phyloP scores from a whole-genome alignment of 1,140 invertebrate species.

The Aphelenchoides avenae region DNA sequence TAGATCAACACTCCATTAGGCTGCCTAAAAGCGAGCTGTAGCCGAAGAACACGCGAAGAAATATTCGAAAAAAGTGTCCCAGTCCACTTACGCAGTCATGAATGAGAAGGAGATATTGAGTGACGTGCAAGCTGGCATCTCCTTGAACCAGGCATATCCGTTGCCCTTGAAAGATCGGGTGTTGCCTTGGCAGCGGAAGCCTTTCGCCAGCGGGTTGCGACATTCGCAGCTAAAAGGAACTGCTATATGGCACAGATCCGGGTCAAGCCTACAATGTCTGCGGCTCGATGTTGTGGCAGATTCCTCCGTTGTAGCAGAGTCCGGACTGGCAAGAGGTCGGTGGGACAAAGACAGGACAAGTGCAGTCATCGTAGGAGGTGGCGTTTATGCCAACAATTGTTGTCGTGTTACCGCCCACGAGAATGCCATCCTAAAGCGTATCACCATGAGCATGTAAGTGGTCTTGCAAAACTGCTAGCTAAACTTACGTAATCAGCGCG shows the following conservation, averaged over 20 bases:
- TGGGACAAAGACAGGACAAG: slow-evolving; percentile 51
- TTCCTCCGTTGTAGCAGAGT: slow-evolving; percentile 52
- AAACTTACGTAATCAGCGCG: slow-evolving; percentile 45
- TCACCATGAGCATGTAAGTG: slow-evolving; percentile 2
- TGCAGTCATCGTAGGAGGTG: slow-evolving; percentile 47
- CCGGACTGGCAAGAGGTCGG: slow-evolving; percentile 36
- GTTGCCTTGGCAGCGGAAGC: slow-evolving; percentile 55
- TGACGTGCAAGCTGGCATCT: slow-evolving; percentile 57
- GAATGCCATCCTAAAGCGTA: slow-evolving; percentile 38
- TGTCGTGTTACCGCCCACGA: slow-evolving; percentile 51
- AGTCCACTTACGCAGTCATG: slow-evolving; percentile 28
- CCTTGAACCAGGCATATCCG: slow-evolving; percentile 58
- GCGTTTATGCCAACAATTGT: slow-evolving; percentile 55
- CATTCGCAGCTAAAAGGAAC: slow-evolving; percentile 50
- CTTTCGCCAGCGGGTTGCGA: slow-evolving; percentile 48
- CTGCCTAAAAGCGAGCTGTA: too few relatives aligned
- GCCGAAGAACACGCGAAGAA: too few relatives aligned
- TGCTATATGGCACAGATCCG: neutral
- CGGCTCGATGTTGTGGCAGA: slow-evolving; percentile 57
- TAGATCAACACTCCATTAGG: slow-evolving; percentile 51
- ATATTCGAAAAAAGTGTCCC: too few relatives aligned
- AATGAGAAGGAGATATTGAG: slow-evolving; percentile 51
- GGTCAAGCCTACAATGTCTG: slow-evolving; percentile 34
- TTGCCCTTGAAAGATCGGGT: slow-evolving; percentile 49
- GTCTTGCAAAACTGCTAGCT: too few relatives aligned